Percentiles rank a stretch among this genome's conserved stretches.
Evolutionary conservation across 2,797 vertebrate genomes (phyloP).

Genomic region (Sarcoramphus papa): DNA sequence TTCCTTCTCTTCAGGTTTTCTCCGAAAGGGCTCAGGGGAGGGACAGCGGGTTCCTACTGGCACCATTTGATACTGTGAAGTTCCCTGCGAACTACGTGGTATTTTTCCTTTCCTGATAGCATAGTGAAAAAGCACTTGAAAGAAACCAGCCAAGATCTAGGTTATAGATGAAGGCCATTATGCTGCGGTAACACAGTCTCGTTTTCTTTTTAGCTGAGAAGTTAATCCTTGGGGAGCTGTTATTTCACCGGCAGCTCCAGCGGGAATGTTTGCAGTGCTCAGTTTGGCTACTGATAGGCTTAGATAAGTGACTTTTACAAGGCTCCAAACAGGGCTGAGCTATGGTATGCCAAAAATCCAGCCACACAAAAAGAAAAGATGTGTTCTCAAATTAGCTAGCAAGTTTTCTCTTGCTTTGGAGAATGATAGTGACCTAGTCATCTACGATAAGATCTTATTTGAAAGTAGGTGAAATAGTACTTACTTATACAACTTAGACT

Average conservation of each 20-base stretch:
- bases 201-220: not conserved
- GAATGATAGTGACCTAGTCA: not conserved
- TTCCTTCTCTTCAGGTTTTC: not conserved
- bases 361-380: not conserved
- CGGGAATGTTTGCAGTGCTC: not conserved
- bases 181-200: not conserved
- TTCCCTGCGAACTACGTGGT: accelerated
- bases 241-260: not conserved
- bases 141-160: constrained; percentile 37
- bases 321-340: not conserved
- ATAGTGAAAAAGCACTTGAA: not conserved
- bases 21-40: not conserved
- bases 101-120: not conserved
- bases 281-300: not conserved
- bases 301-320: constrained; percentile 40
- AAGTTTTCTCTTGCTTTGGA: not conserved
- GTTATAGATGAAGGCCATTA: constrained; percentile 50
- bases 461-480: not conserved
- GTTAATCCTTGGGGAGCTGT: not conserved
- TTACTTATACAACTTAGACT: not conserved
- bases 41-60: not conserved
- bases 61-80: not conserved
- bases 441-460: not conserved
- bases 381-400: not conserved
- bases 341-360: constrained; percentile 23